Conservation (phyloP, 2,113 vertebrate genomes). For the Aegithalos caudatus region DNA sequence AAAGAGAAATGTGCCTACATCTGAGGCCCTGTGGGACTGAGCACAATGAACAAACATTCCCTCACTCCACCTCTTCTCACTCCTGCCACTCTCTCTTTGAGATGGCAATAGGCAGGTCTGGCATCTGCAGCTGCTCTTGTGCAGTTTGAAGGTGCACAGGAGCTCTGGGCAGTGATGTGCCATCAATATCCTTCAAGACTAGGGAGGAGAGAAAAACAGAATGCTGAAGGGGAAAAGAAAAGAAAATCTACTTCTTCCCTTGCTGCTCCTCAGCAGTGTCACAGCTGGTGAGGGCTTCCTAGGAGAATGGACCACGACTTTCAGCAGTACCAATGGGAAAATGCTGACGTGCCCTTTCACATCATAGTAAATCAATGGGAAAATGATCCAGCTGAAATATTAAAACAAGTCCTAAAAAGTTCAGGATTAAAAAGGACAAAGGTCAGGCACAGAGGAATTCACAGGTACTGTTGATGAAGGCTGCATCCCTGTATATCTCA, state of each 20-base stretch:
- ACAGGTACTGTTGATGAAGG: not conserved
- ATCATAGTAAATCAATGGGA: not conserved
- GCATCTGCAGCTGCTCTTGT: not conserved
- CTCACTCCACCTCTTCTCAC: not conserved
- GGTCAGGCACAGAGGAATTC: not conserved
- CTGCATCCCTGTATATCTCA: not conserved
- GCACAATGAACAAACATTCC: not conserved
- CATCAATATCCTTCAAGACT: not conserved
- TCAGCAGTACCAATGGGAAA: not conserved
- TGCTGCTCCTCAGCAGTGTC: not conserved
- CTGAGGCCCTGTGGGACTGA: not conserved
- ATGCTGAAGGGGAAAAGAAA: not conserved
- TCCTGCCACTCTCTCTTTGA: not conserved
- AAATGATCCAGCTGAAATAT: not conserved
- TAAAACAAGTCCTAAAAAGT: not conserved
- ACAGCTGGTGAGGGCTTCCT: not conserved
- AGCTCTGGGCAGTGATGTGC: not conserved
- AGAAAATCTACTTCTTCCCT: not conserved
- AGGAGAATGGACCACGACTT: fast-evolving
- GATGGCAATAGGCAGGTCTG: not conserved
- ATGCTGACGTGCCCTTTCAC: not conserved
- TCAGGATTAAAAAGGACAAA: not conserved
- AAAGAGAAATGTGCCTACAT: fast-evolving
- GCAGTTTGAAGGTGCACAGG: not conserved
- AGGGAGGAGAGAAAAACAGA: not conserved